phyloP scores from a whole-genome alignment of 1,140 invertebrate species.

The Drosophila persimilis region DNA sequence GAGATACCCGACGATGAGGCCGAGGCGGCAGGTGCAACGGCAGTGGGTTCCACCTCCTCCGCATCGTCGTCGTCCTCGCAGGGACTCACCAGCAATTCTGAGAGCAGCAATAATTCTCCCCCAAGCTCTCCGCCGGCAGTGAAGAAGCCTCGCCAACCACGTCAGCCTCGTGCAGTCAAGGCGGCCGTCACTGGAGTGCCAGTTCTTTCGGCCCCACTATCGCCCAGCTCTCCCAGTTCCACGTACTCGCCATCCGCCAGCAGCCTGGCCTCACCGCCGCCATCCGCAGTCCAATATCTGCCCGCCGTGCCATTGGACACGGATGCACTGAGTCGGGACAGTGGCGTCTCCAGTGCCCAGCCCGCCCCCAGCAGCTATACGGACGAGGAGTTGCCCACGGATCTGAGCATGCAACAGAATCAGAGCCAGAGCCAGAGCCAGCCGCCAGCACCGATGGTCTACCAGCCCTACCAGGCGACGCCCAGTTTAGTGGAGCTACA shows the following conservation, averaged over 20 bases:
- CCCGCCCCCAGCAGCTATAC: constrained; percentile 35
- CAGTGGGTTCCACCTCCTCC: constrained; percentile 56
- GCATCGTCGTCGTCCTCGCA: constrained; percentile 35
- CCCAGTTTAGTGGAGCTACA: constrained; percentile 37
- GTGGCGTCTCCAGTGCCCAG: constrained; percentile 68
- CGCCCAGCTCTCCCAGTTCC: constrained; percentile 60
- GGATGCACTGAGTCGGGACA: constrained; percentile 72
- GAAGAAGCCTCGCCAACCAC: constrained; percentile 63
- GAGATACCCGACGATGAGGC: constrained; percentile 83
- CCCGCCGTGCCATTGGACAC: constrained; percentile 29
- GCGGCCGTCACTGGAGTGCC: constrained; percentile 5
- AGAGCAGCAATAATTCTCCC: constrained; percentile 67
- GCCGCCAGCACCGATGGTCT: constrained; percentile 5
- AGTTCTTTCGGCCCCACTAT: constrained; percentile 31
- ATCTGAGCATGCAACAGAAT: constrained; percentile 70
- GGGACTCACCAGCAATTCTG: constrained; percentile 49
- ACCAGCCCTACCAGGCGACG: constrained; percentile 35
- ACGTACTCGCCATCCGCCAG: constrained; percentile 58
- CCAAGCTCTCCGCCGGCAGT: constrained; percentile 77
- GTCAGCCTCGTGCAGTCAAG: constrained; percentile 50
- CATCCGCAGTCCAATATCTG: constrained; percentile 37
- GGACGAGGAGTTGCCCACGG: constrained; percentile 76
- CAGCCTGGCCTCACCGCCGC: constrained; percentile 59
- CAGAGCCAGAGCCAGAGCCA: constrained; percentile 2
- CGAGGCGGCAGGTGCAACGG: constrained; percentile 67